A percentile compares a stretch with the other conserved stretches of the same genome.
Evolutionary conservation across 2,797 vertebrate genomes (phyloP).

Genomic region (Nyctibius grandis): DNA sequence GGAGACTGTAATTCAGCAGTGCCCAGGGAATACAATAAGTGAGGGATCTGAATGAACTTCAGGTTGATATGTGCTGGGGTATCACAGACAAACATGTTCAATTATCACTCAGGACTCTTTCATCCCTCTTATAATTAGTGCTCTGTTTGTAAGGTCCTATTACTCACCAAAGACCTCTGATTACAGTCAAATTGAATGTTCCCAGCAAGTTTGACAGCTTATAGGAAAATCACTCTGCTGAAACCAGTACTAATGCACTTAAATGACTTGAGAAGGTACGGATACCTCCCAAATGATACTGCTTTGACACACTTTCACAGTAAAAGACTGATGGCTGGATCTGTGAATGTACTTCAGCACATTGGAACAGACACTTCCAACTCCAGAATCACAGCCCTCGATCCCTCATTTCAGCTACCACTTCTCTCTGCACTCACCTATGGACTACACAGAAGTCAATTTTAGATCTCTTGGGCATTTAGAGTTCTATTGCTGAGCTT

Average conservation of each 20-base stretch:
- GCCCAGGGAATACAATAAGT: background rate
- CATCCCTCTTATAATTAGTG: background rate
- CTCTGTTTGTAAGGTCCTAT: background rate
- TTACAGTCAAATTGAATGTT: conserved; percentile 1
- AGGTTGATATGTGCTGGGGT: background rate
- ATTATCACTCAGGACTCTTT: background rate
- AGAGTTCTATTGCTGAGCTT: background rate
- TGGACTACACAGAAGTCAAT: background rate
- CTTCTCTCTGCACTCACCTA: background rate
- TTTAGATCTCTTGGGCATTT: background rate
- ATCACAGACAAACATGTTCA: background rate
- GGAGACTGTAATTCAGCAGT: background rate
- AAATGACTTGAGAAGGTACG: background rate
- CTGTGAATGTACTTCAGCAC: background rate
- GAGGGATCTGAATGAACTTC: background rate
- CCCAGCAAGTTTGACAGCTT: background rate
- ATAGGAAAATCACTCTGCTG: background rate
- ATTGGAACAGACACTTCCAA: background rate
- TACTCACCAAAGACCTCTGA: background rate
- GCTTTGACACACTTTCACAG: background rate
- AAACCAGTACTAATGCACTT: background rate
- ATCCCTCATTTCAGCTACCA: background rate
- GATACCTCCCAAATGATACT: background rate
- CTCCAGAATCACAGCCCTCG: background rate
- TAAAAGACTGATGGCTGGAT: background rate